phyloP scores from a whole-genome alignment of 1,140 invertebrate genomes.

The Mercenaria mercenaria region DNA sequence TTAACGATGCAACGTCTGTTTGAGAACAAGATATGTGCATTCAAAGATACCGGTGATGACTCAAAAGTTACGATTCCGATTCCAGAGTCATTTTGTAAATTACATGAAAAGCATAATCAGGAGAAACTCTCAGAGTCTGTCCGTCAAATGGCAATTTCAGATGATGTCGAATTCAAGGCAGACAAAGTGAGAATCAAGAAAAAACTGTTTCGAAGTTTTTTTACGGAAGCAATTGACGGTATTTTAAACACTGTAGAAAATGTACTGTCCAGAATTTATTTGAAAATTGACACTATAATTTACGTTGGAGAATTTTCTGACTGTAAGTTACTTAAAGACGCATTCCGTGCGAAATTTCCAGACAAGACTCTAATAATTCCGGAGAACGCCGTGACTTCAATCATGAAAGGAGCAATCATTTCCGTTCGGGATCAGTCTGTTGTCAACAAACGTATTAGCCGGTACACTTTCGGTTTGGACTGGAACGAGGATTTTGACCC shows the following conservation, averaged over 20 bases:
- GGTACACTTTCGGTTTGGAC: conserved; percentile 48
- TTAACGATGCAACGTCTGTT: conserved; percentile 20
- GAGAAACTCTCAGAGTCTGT: too few relatives aligned
- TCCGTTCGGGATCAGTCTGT: conserved; percentile 41
- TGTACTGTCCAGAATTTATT: neutral
- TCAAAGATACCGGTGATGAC: neutral
- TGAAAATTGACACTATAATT: conserved; percentile 28
- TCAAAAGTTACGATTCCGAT: neutral
- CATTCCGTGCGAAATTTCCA: neutral
- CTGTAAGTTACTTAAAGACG: conserved; percentile 23
- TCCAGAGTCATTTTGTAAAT: neutral
- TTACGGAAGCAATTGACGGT: neutral
- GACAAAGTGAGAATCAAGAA: conserved; percentile 29
- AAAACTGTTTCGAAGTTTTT: conserved; percentile 11
- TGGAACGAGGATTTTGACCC: conserved; percentile 59
- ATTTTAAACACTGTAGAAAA: conserved; percentile 19
- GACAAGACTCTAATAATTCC: conserved; percentile 20
- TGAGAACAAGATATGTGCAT: conserved; percentile 54
- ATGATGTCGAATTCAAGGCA: neutral
- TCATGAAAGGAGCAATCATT: conserved; percentile 56
- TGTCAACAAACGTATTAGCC: conserved; percentile 13
- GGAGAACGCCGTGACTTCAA: conserved; percentile 1
- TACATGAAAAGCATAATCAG: too few relatives aligned
- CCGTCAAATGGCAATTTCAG: neutral
- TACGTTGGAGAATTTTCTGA: conserved; percentile 61